These are phyloP conservation scores for Raja brachyura DNA, from an alignment of 2,113 vertebrate species.

Conservation along the genomic window DNA sequence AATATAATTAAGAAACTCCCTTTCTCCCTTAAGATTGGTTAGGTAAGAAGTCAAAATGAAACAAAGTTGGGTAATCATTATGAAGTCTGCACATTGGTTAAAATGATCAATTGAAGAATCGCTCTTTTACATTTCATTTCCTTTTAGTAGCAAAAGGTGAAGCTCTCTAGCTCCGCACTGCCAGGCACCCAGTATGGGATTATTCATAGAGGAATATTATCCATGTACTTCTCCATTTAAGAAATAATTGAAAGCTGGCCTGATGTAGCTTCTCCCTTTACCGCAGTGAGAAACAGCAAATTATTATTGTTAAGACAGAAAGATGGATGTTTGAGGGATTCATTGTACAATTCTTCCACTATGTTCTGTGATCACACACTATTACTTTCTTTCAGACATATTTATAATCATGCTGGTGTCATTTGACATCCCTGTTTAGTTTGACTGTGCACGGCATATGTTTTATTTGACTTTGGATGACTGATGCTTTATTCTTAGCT, in stretches of 20 bases:
- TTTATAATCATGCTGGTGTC: not conserved
- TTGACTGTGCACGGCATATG: not conserved
- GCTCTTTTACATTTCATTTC: not conserved
- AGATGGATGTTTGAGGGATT: not conserved
- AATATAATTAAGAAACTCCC: too few relatives aligned
- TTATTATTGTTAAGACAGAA: not conserved
- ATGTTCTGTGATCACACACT: not conserved
- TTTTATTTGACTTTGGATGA: not conserved
- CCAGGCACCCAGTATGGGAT: not conserved
- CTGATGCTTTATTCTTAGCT: not conserved
- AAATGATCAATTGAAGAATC: not conserved
- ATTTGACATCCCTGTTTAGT: not conserved
- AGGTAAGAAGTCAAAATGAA: not conserved
- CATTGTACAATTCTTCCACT: not conserved
- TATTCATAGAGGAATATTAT: not conserved
- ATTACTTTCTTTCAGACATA: not conserved
- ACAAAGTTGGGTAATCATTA: not conserved
- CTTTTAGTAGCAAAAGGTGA: not conserved
- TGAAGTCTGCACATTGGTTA: not conserved
- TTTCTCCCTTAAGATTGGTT: not conserved
- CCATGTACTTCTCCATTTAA: not conserved
- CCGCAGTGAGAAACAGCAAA: not conserved
- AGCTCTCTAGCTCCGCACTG: not conserved
- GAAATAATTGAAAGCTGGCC: not conserved
- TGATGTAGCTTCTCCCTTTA: not conserved